Percentiles rank a stretch among this genome's conserved stretches.
phyloP scores from a whole-genome alignment of 2,888 invertebrate genomes.

The Fissipunctia ypsillon region DNA sequence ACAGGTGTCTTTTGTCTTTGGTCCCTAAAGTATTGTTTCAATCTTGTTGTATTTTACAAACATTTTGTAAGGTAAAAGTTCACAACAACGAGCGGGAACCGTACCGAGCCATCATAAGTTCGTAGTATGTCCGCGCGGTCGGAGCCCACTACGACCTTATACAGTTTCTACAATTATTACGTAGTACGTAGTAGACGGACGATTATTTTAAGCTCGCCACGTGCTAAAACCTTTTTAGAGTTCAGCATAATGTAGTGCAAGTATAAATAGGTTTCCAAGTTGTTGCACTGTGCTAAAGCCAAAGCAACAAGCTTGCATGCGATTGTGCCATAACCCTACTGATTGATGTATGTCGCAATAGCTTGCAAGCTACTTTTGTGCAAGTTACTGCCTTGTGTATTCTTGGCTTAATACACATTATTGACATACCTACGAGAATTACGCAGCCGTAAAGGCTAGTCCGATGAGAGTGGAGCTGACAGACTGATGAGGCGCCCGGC shows the following conservation, averaged over 20 bases:
- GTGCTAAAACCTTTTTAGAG: neutral
- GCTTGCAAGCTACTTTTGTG: too few species aligned
- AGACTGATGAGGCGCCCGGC: slow-evolving; percentile 10
- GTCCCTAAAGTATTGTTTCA: neutral
- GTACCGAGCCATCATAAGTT: neutral
- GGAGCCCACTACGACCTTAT: neutral
- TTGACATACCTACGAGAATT: neutral
- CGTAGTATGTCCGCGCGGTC: neutral
- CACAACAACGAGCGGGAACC: neutral
- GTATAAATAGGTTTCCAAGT: slow-evolving; percentile 2
- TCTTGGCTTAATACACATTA: neutral
- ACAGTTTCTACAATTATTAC: neutral
- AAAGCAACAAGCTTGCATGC: too few species aligned
- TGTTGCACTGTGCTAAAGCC: neutral
- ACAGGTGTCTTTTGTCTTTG: neutral
- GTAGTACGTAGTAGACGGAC: too few species aligned
- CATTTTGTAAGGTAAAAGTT: too few species aligned
- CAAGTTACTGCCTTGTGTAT: too few species aligned
- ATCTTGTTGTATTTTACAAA: too few species aligned
- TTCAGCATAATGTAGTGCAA: neutral
- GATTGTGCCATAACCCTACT: too few species aligned
- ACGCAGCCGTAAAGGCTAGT: neutral
- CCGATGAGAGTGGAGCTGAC: slow-evolving; percentile 2
- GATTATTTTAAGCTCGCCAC: too few species aligned
- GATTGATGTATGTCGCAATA: too few species aligned